phyloP scores from a whole-genome alignment of 2,113 vertebrate species.

The Albula goreensis region DNA sequence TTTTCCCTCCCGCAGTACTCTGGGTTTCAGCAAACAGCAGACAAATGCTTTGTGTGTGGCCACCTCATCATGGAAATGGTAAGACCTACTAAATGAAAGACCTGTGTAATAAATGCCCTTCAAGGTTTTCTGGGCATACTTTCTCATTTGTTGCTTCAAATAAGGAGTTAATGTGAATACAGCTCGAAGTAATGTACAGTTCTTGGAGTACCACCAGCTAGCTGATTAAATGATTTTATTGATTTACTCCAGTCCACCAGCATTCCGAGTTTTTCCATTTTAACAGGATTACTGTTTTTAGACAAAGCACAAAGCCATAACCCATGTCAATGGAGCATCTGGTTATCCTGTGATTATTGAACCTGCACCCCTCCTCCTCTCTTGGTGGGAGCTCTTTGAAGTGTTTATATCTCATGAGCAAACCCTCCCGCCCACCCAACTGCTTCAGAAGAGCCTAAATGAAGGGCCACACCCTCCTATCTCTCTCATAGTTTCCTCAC shows the following conservation, averaged over 20 bases:
- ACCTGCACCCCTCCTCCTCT: background rate
- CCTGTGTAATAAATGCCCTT: background rate
- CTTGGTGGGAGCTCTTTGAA: background rate
- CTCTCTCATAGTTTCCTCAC: background rate
- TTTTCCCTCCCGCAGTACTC: slow-evolving; percentile 72
- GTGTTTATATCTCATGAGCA: background rate
- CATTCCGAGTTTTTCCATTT: background rate
- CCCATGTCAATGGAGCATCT: background rate
- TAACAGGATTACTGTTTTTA: background rate
- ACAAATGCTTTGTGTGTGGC: slow-evolving; percentile 86
- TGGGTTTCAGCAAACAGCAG: slow-evolving; percentile 82
- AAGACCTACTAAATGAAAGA: slow-evolving; percentile 46
- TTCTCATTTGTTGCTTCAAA: background rate
- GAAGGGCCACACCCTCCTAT: background rate
- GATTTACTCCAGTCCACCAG: background rate
- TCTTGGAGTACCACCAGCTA: background rate
- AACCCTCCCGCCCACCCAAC: too few relatives aligned
- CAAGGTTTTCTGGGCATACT: background rate
- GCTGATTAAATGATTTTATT: background rate
- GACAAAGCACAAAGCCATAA: background rate
- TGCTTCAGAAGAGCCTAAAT: background rate
- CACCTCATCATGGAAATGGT: slow-evolving; percentile 87
- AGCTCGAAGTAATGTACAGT: background rate
- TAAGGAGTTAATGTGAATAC: background rate
- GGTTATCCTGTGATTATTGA: background rate